Percentiles rank a stretch among this genome's conserved stretches.
Evolutionary conservation across 2,888 invertebrate species (phyloP).

Genomic region (Frankliniella fusca): DNA sequence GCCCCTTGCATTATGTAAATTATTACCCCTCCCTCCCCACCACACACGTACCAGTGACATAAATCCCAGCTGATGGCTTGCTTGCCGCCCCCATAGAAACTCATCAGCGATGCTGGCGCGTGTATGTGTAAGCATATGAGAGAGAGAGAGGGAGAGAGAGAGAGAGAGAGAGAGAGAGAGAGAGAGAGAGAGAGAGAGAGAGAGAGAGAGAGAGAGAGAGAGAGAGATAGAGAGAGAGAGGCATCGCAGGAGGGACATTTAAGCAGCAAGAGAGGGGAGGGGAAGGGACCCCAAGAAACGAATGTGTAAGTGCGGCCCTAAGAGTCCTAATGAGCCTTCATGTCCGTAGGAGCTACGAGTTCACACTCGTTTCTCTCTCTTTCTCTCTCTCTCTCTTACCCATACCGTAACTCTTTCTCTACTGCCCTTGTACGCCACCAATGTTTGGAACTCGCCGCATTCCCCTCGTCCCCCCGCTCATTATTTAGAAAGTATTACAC

Average conservation of each 20-base stretch:
- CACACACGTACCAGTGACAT: background rate
- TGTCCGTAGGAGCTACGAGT: background rate
- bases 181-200: too few species aligned
- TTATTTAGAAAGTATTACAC: too few species aligned
- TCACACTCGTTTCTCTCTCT: background rate
- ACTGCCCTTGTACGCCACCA: too few species aligned
- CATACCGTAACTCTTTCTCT: background rate
- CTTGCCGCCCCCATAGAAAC: conserved; percentile 21
- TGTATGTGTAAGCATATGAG: background rate
- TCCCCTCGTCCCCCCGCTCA: too few species aligned
- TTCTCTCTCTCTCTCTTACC: background rate
- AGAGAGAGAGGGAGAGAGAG: too few species aligned
- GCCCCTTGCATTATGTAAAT: background rate
- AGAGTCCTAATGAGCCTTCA: conserved; percentile 24
- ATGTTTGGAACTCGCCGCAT: too few species aligned
- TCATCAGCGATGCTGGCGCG: background rate
- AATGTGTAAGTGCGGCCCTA: conserved; percentile 18
- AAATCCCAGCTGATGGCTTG: conserved; percentile 22
- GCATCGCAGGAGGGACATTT: background rate
- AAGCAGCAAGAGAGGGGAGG: background rate
- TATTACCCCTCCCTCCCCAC: background rate
- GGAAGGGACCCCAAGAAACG: background rate
- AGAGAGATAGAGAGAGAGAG: background rate
- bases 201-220: too few species aligned
- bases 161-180: too few species aligned